These are phyloP conservation scores for Fopius arisanus DNA, from an alignment of 1,140 invertebrate species.

Conservation along the genomic window DNA sequence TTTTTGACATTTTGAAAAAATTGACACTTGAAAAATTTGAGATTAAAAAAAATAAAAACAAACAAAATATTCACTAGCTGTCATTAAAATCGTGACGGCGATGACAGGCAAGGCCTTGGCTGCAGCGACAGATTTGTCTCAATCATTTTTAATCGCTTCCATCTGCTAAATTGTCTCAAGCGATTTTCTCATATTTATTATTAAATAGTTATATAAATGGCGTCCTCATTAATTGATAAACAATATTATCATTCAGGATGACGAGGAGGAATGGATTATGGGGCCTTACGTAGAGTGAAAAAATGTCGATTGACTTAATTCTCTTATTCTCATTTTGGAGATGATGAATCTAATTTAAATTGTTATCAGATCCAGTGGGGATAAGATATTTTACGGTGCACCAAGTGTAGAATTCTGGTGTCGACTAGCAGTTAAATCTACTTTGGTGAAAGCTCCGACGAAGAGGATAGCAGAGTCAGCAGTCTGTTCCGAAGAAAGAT, in stretches of 20 bases:
- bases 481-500: conserved; percentile 47
- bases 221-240: no score
- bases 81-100: neutral
- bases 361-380: neutral
- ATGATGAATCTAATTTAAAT: neutral
- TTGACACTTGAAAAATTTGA: no score
- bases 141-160: conserved; percentile 49
- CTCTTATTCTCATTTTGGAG: neutral
- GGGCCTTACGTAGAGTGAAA: no score
- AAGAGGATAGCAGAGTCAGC: conserved; percentile 41
- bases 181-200: neutral
- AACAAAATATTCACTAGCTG: neutral
- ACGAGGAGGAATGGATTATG: no score
- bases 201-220: neutral
- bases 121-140: conserved; percentile 37
- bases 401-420: neutral
- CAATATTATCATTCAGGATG: no score
- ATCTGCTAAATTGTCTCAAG: conserved; percentile 30
- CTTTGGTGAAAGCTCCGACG: conserved; percentile 50
- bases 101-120: conserved; percentile 19
- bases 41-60: no score
- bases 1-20: no score
- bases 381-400: neutral
- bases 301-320: no score
- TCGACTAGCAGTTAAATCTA: conserved; percentile 32